phyloP scores from a whole-genome alignment of 1,140 invertebrate genomes.

The Trichogramma pretiosum region DNA sequence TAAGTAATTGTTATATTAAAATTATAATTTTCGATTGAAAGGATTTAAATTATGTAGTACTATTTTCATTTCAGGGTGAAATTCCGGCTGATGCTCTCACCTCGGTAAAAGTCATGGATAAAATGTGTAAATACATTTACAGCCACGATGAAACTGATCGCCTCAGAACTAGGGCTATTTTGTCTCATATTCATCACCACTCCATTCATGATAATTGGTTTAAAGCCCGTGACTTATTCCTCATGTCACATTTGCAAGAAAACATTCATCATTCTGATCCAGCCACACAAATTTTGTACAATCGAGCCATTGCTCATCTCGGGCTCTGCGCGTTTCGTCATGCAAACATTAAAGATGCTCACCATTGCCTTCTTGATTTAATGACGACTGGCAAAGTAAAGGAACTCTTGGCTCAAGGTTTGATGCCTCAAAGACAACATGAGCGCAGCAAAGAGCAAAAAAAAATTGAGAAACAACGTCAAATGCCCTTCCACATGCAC shows the following conservation, averaged over 20 bases:
- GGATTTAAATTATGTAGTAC: conserved; percentile 4
- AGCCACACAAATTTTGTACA: conserved; percentile 94
- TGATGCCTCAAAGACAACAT: conserved; percentile 79
- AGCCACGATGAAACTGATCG: conserved; percentile 89
- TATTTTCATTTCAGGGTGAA: conserved; percentile 47
- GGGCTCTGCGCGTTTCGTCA: conserved; percentile 97
- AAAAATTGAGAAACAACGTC: conserved; percentile 94
- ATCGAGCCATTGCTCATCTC: conserved; percentile 96
- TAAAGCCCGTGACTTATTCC: conserved; percentile 88
- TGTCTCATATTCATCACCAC: conserved; percentile 97
- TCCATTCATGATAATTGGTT: conserved; percentile 99
- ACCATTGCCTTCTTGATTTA: conserved; percentile 93
- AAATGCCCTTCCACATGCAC: conserved; percentile 99
- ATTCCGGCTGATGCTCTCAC: conserved; percentile 54
- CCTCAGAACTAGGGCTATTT: conserved; percentile 86
- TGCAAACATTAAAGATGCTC: conserved; percentile 95
- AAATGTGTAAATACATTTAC: conserved; percentile 93
- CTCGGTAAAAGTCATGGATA: conserved; percentile 83
- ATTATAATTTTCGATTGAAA: conserved; percentile 3
- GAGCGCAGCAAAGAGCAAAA: conserved; percentile 96
- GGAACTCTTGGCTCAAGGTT: conserved; percentile 89
- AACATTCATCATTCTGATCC: conserved; percentile 96
- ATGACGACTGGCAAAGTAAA: conserved; percentile 97
- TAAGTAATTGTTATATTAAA: conserved; percentile 28
- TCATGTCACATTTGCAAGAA: conserved; percentile 98